These are phyloP conservation scores for Mimas tiliae DNA, from an alignment of 2,888 invertebrate species.

Conservation along the genomic window DNA sequence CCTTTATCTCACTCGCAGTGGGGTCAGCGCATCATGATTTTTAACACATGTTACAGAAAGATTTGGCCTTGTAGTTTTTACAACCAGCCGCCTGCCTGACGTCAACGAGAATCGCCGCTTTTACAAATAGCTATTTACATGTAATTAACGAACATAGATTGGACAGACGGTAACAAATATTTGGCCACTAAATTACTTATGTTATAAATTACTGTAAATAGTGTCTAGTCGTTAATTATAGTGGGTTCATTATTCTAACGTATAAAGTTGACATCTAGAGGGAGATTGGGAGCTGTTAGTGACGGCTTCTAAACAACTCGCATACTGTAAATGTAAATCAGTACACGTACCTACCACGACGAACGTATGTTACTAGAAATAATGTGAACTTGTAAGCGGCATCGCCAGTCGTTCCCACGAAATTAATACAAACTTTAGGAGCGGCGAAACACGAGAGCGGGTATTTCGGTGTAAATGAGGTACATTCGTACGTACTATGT, in stretches of 20 bases:
- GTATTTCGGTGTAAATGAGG: slow-evolving; percentile 5
- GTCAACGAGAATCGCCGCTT: too few relatives aligned
- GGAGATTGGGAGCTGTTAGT: background rate
- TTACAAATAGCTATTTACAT: background rate
- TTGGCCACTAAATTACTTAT: background rate
- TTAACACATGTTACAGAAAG: too few relatives aligned
- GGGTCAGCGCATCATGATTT: too few relatives aligned
- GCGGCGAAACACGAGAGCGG: background rate
- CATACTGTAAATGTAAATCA: background rate
- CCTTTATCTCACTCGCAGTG: too few relatives aligned
- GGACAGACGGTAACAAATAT: background rate
- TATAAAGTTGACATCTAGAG: background rate
- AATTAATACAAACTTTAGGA: slow-evolving; percentile 19
- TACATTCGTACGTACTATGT: background rate
- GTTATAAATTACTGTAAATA: background rate
- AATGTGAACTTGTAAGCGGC: background rate
- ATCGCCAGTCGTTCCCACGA: slow-evolving; percentile 12
- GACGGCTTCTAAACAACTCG: background rate
- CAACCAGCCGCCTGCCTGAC: too few relatives aligned
- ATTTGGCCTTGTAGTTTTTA: too few relatives aligned
- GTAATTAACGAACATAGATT: background rate
- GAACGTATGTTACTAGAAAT: background rate
- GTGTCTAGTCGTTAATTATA: slow-evolving; percentile 5
- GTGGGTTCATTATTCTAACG: slow-evolving; percentile 1
- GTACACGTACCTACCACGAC: background rate